These are phyloP conservation scores for Eupsilia transversa DNA, from an alignment of 2,888 invertebrate genomes.

Conservation along the genomic window DNA sequence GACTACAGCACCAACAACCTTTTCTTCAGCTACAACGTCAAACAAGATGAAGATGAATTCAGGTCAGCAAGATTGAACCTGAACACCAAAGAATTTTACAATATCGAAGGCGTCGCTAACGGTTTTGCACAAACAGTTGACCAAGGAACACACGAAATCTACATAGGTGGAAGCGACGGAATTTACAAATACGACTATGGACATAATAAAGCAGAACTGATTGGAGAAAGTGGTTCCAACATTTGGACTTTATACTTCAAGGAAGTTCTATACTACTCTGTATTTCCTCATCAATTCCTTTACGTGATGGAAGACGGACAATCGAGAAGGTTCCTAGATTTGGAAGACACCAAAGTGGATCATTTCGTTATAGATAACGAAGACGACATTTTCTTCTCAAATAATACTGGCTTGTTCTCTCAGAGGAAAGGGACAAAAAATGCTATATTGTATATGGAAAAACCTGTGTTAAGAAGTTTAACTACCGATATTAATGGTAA, in stretches of 20 bases:
- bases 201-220: conserved; percentile 73
- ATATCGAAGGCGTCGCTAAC: conserved; percentile 75
- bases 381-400: conserved; percentile 78
- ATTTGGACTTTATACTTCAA: conserved; percentile 83
- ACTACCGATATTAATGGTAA: conserved; percentile 76
- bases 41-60: conserved; percentile 72
- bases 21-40: conserved; percentile 81
- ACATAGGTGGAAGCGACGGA: conserved; percentile 81
- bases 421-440: conserved; percentile 79
- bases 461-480: conserved; percentile 72
- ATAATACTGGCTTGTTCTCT: conserved; percentile 79
- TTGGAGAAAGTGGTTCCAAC: conserved; percentile 72
- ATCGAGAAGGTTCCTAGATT: conserved; percentile 74
- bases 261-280: conserved; percentile 78
- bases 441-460: conserved; percentile 69
- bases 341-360: conserved; percentile 83
- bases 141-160: conserved; percentile 75
- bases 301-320: conserved; percentile 75
- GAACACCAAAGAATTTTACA: conserved; percentile 76
- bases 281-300: conserved; percentile 80
- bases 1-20: conserved; percentile 79
- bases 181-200: conserved; percentile 80
- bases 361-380: conserved; percentile 81
- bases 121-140: conserved; percentile 84
- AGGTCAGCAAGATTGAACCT: conserved; percentile 78